Base-by-base conservation (phyloP, 2,888 invertebrate species). In the Choristoneura rosaceana region DNA sequence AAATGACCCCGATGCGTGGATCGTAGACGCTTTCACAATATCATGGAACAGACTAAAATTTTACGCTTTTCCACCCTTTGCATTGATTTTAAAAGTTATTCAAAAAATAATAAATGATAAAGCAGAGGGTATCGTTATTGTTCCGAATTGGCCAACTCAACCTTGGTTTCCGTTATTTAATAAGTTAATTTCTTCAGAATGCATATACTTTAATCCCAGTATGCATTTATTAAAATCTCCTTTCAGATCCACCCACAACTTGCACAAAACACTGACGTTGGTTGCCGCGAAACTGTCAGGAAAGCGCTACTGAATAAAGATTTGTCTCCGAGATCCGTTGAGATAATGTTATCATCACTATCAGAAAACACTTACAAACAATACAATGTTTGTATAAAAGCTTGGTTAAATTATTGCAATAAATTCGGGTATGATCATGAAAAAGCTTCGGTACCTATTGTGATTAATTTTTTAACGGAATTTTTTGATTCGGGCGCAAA, bases 1-100 rank as follows among this genome's bases (percentile, higher is more conserved):
- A 45, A 45, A 14, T 14, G 45, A 45, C 45, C 45, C 45, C 12
- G 45, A 45, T 12, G 45, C 45, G 45, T 45, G 45, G 45, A 14
- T 45, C 2, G 14, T 45, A 45, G 45, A 74, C 15, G 74, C 74
- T 7, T 74, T 74, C 15, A 74, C 74, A 9, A 17, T 74, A 8
- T 67, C 70, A 1, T 74, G 74, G 74, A 52, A 43, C 52, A 63
- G 60, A 14, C 10, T 52, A n/a, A 55, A 50, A 10, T 68, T 73
- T 59, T 73, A 73, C 17, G 73, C 83, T 80, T 14, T 45, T 71
- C 9, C 85, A 78, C 82, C 75, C 76, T 34, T 61, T 67, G 34
- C 66, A 45, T 33, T 71, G 55, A 43, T 71, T 60, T 17, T 45
- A 59, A 62, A 67, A 60, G 73, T 69, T 33, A 10, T 79, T 14